A percentile compares a stretch with the other conserved stretches of the same genome.
These are phyloP conservation scores for Patella caerulea DNA, from an alignment of 2,888 invertebrate species.

Conservation along the genomic window DNA sequence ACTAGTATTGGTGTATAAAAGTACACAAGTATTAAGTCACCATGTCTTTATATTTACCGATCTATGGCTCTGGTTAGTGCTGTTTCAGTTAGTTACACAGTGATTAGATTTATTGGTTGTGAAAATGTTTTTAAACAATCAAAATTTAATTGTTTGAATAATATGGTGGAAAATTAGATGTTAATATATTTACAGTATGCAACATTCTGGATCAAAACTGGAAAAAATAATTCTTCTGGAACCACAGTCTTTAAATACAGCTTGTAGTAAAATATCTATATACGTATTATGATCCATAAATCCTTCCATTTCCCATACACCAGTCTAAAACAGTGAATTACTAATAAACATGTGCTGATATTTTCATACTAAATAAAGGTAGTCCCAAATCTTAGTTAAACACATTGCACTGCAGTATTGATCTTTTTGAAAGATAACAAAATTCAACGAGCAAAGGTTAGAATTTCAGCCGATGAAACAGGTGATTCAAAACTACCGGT, in stretches of 20 bases:
- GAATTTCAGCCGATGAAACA: not conserved
- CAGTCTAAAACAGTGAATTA: slow-evolving; percentile 35
- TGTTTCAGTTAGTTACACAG: no score
- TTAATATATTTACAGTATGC: slow-evolving; percentile 50
- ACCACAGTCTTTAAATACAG: slow-evolving; percentile 85
- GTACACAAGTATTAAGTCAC: no score
- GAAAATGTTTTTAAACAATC: no score
- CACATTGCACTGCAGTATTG: no score
- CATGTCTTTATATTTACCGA: no score
- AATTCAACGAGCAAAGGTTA: not conserved
- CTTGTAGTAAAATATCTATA: slow-evolving; percentile 88
- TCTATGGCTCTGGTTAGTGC: no score
- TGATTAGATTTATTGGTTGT: no score
- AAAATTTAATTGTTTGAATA: no score
- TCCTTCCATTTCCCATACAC: slow-evolving; percentile 47
- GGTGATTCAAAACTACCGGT: not conserved
- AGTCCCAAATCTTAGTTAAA: slow-evolving; percentile 14
- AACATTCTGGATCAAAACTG: slow-evolving; percentile 58
- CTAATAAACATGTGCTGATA: slow-evolving; percentile 17
- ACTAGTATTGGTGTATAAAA: no score
- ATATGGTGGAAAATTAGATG: no score
- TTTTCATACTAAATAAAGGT: not conserved
- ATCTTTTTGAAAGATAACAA: not conserved
- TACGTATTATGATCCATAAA: slow-evolving; percentile 88
- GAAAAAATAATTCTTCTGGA: slow-evolving; percentile 79